phyloP scores from a whole-genome alignment of 2,113 vertebrate species.

The Myrmophylax atrothorax region DNA sequence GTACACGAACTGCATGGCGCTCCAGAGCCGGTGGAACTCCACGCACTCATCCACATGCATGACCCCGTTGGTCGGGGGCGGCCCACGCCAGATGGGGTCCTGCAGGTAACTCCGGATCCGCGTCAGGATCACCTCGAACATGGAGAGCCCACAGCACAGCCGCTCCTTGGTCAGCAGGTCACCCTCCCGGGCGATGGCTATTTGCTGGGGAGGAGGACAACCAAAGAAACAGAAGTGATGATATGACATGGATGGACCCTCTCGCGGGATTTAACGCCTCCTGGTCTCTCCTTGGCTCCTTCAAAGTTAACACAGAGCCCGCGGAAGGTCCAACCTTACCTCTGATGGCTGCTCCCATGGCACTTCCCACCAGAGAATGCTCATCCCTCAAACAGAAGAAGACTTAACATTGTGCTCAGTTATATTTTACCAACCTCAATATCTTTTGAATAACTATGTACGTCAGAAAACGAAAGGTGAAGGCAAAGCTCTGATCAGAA shows the following conservation, averaged over 20 bases:
- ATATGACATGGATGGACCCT: background rate
- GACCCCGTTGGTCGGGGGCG: slow-evolving; percentile 95
- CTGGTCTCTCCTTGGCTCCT: background rate
- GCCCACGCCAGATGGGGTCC: slow-evolving; percentile 95
- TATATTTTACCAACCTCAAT: background rate
- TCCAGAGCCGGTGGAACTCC: slow-evolving; percentile 98
- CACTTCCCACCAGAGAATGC: background rate
- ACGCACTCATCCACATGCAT: slow-evolving; percentile 99
- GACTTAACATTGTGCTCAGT: background rate
- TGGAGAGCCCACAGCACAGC: slow-evolving; percentile 96
- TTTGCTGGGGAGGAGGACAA: slow-evolving; percentile 85
- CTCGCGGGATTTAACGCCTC: background rate
- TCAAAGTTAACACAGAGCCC: background rate
- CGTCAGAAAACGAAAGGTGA: background rate
- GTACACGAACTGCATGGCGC: slow-evolving; percentile 99
- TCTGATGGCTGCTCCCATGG: slow-evolving; percentile 1
- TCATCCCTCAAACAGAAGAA: background rate
- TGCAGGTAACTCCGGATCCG: slow-evolving; percentile 97
- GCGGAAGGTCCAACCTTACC: background rate
- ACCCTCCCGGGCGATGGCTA: slow-evolving; percentile 96
- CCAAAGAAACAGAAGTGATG: background rate
- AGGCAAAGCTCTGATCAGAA: slow-evolving; percentile 37
- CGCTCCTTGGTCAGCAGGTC: slow-evolving; percentile 99
- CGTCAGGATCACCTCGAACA: slow-evolving; percentile 98
- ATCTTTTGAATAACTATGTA: background rate